phyloP scores from a whole-genome alignment of 2,797 vertebrate species.

The Megaceryle alcyon region DNA sequence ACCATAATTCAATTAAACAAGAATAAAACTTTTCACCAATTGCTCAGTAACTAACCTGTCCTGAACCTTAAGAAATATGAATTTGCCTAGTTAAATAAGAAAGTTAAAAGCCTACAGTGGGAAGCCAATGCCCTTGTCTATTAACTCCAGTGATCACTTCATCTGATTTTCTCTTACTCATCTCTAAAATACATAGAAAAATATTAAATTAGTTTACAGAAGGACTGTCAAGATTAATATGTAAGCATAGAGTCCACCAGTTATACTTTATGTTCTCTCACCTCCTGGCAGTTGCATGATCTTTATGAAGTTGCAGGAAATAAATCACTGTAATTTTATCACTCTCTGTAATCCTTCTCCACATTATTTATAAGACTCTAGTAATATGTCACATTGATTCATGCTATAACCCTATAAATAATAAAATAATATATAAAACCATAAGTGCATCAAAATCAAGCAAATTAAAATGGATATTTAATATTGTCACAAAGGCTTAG shows the following conservation, averaged over 20 bases:
- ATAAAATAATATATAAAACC: slow-evolving; percentile 51
- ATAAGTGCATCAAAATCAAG: slow-evolving; percentile 2
- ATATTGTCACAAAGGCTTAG: not conserved
- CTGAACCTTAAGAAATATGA: not conserved
- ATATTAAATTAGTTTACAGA: not conserved
- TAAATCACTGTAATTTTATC: slow-evolving; percentile 67
- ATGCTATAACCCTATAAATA: slow-evolving; percentile 41
- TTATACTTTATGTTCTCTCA: not conserved
- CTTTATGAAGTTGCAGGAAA: slow-evolving; percentile 59
- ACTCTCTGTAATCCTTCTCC: slow-evolving; percentile 27
- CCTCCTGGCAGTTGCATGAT: not conserved
- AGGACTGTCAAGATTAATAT: not conserved
- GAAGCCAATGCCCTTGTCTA: not conserved
- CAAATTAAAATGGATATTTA: slow-evolving; percentile 23
- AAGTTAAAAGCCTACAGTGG: not conserved
- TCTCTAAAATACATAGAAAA: not conserved
- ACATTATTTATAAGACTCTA: slow-evolving; percentile 64
- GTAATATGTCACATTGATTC: slow-evolving; percentile 35
- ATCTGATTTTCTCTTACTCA: not conserved
- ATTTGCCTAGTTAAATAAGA: not conserved
- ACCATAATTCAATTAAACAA: not conserved
- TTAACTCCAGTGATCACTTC: not conserved
- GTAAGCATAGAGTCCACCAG: not conserved
- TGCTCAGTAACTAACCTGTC: not conserved
- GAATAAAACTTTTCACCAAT: not conserved